These are phyloP conservation scores for Kryptolebias ocellatus DNA, from an alignment of 2,797 vertebrate genomes.

Conservation along the genomic window DNA sequence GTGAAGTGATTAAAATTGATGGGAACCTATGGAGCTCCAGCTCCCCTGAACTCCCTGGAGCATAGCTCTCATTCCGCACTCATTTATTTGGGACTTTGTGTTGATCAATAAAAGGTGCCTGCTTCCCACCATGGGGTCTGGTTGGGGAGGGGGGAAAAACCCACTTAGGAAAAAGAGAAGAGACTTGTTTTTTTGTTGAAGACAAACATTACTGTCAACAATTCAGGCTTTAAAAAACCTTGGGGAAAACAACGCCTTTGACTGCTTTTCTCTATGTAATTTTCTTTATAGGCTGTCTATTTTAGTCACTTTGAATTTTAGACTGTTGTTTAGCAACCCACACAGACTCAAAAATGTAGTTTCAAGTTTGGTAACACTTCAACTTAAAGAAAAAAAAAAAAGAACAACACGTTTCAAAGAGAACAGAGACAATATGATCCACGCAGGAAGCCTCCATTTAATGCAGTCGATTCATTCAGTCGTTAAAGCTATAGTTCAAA, in stretches of 20 bases:
- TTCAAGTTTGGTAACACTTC: constrained; percentile 49
- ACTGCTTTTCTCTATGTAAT: constrained; percentile 66
- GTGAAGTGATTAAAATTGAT: constrained; percentile 88
- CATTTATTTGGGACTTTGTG: constrained; percentile 88
- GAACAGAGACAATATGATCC: constrained; percentile 1
- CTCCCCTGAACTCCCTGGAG: constrained; percentile 81
- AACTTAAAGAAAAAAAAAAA: constrained; percentile 32
- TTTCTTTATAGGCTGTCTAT: constrained; percentile 71
- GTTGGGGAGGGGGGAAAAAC: constrained; percentile 60
- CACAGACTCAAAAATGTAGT: constrained; percentile 40
- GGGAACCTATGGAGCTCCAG: constrained; percentile 80
- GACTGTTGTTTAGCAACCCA: constrained; percentile 53
- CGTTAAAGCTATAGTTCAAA: not conserved
- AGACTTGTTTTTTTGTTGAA: constrained; percentile 77
- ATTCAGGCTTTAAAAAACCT: constrained; percentile 70
- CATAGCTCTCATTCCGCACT: constrained; percentile 86
- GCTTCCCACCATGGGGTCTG: constrained; percentile 84
- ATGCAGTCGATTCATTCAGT: not conserved
- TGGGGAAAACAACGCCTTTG: constrained; percentile 66
- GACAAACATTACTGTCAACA: constrained; percentile 75
- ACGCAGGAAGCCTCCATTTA: not conserved
- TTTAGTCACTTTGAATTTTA: constrained; percentile 62
- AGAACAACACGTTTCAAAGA: constrained; percentile 8
- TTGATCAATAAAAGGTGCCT: constrained; percentile 89
- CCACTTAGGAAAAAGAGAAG: constrained; percentile 63